These are phyloP conservation scores for Microtus oregoni DNA, from an alignment of 2,113 vertebrate genomes.

Conservation along the genomic window DNA sequence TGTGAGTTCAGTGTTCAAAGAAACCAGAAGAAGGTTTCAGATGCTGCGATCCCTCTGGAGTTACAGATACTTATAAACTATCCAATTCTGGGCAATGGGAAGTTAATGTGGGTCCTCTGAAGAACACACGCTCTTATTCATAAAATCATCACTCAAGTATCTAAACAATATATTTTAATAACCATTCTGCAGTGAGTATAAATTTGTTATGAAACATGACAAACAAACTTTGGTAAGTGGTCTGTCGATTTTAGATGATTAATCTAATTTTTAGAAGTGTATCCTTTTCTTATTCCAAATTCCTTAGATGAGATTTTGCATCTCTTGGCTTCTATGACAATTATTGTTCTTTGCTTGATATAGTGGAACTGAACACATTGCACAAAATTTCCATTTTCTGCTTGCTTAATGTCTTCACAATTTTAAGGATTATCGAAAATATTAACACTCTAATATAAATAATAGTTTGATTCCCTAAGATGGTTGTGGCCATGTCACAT, in stretches of 20 bases:
- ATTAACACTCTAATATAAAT: neutral
- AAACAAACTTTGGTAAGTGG: neutral
- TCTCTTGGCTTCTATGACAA: neutral
- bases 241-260: neutral
- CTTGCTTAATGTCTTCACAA: neutral
- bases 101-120: neutral
- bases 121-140: neutral
- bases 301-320: neutral
- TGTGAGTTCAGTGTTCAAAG: neutral
- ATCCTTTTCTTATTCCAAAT: neutral
- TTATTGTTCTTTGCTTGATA: neutral
- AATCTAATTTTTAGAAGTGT: neutral
- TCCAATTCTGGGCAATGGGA: rapidly evolving
- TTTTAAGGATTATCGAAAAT: neutral
- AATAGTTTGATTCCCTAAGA: neutral
- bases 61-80: too few species aligned
- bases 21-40: neutral
- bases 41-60: too few species aligned
- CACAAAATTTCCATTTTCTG: neutral
- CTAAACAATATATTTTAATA: neutral
- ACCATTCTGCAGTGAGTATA: neutral
- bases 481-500: neutral
- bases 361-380: neutral
- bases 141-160: too few species aligned
- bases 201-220: neutral